Evolutionary conservation across 2,113 vertebrate species (phyloP), one percentile per base, ranked within the genome.

Genomic region (Tor tambroides): DNA sequence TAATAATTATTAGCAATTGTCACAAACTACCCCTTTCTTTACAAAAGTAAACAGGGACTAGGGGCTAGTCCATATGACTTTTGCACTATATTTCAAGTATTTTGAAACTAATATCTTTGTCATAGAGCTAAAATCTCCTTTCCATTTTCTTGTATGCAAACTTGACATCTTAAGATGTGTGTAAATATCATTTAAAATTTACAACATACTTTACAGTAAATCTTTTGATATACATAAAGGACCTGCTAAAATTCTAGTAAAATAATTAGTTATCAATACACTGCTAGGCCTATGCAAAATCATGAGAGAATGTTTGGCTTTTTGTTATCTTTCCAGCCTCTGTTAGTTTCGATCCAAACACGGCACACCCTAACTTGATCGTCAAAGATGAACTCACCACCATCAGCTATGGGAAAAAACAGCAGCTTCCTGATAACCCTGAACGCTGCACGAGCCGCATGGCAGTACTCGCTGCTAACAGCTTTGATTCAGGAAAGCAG

Each of bases 261-360:
- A 54, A 19, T 23, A 72, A 23, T 38, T 23, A 9, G 32, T 38
- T 11, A 38, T 10, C 3, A 38, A 3, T 38, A 38, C 32, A 23
- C 19, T 38, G 32, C 69, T 72, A 71, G 17, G 30, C 32, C 17
- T 71, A 21, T 38, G 32, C 19, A 72, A 72, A 72, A 38, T 38
- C 19, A 72, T 28, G 30, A 54, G 28, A n/a, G 11, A 9, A 80
- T 1, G 30, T 71, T 65, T 72, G 8, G 56, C 6, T 21, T 30
- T 69, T 21, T 43, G 7, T 61, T 76, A 12, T 76, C 15, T 51
- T 86, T 89, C 11, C 82, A 95, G 94, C 19, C 86, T 88, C 87
- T 0, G 12, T 95, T 65, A 92, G 87, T 23, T 89, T 95, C 87
- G 94, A 96, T 85, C 94, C 94, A 41, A 92, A 89, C 90, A 95